phyloP scores from a whole-genome alignment of 2,888 invertebrate genomes.

The Andrena marginata region DNA sequence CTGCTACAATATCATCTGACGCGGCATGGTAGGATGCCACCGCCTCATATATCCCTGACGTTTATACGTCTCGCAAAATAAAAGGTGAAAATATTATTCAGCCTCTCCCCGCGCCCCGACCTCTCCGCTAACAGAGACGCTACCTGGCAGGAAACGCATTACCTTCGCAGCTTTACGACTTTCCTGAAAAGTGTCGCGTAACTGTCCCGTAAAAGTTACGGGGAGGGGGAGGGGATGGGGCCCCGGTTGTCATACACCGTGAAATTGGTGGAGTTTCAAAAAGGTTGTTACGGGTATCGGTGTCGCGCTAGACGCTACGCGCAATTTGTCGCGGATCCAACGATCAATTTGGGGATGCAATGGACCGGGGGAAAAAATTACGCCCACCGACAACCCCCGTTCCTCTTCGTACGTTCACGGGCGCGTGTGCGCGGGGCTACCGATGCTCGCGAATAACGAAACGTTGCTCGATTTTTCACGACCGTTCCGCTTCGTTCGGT shows the following conservation, averaged over 20 bases:
- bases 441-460: neutral
- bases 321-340: slow-evolving; percentile 50
- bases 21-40: slow-evolving; percentile 31
- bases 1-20: slow-evolving; percentile 54
- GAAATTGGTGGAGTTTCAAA: slow-evolving; percentile 65
- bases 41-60: slow-evolving; percentile 42
- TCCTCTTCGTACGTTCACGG: neutral
- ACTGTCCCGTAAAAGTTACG: slow-evolving; percentile 70
- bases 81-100: slow-evolving; percentile 65
- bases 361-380: slow-evolving; percentile 49
- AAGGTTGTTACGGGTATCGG: slow-evolving; percentile 56
- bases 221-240: slow-evolving; percentile 13
- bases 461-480: neutral
- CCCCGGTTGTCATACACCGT: slow-evolving; percentile 67
- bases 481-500: neutral
- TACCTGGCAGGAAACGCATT: slow-evolving; percentile 59
- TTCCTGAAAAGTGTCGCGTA: slow-evolving; percentile 66
- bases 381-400: slow-evolving; percentile 1
- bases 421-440: neutral
- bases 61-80: slow-evolving; percentile 61
- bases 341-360: slow-evolving; percentile 53
- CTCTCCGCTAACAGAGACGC: slow-evolving; percentile 40
- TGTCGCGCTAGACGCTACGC: slow-evolving; percentile 25
- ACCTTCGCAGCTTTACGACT: slow-evolving; percentile 68
- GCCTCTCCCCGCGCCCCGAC: neutral